Evolutionary conservation across 2,797 vertebrate species (phyloP).

Genomic region (Manis javanica): DNA sequence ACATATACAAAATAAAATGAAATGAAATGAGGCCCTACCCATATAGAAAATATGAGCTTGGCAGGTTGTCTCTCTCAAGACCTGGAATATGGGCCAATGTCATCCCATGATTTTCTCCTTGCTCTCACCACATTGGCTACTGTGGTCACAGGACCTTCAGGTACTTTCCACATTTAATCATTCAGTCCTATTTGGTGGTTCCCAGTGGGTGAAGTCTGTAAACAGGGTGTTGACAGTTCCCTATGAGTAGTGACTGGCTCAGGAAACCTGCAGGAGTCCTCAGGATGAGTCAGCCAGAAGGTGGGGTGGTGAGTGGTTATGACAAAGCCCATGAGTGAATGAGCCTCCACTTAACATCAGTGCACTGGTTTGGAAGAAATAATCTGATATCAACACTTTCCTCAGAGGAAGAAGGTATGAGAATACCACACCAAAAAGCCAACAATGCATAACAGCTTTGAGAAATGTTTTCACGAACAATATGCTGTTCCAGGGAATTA

Average conservation of each 20-base stretch:
- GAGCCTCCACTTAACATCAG: neutral
- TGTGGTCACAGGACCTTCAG: neutral
- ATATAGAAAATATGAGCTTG: neutral
- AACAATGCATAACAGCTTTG: neutral
- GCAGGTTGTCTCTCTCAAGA: neutral
- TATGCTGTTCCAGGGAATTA: neutral
- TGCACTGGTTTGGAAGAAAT: neutral
- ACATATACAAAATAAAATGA: neutral
- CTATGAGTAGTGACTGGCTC: neutral
- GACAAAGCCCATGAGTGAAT: neutral
- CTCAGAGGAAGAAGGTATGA: neutral
- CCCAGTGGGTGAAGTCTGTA: neutral
- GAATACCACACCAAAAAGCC: neutral
- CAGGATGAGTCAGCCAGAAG: neutral
- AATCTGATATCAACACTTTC: neutral
- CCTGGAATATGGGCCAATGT: neutral
- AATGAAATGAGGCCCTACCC: neutral
- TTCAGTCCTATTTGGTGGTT: neutral
- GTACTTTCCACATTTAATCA: neutral
- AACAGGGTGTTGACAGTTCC: neutral
- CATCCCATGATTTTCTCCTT: neutral
- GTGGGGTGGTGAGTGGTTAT: neutral
- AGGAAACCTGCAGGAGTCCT: neutral
- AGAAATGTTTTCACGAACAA: conserved; percentile 48
- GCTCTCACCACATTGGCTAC: neutral